phyloP scores from a whole-genome alignment of 1,140 invertebrate genomes.

The Pararge aegeria region DNA sequence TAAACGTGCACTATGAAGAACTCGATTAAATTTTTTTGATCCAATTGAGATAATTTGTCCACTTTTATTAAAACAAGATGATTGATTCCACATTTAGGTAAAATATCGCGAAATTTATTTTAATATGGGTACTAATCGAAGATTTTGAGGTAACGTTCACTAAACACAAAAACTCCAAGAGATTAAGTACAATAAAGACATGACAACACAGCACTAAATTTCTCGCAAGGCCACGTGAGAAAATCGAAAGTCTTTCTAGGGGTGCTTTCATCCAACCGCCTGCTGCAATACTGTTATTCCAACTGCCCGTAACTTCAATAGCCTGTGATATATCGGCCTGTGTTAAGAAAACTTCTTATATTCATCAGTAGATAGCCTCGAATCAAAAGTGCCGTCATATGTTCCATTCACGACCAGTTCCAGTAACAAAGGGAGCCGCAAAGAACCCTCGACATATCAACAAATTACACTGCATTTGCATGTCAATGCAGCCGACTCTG shows the following conservation, averaged over 20 bases:
- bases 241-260: constrained; percentile 45
- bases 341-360: constrained; percentile 43
- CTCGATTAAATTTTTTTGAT: not conserved
- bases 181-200: not conserved
- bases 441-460: constrained; percentile 75
- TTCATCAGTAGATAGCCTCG: constrained; percentile 52
- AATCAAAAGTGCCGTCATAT: constrained; percentile 70
- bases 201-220: constrained; percentile 16
- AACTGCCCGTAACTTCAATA: constrained; percentile 54
- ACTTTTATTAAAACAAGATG: not conserved
- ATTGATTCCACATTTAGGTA: not conserved
- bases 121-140: too few relatives aligned
- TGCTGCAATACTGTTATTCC: constrained; percentile 52
- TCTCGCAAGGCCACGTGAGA: constrained; percentile 32
- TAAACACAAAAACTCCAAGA: not conserved
- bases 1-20: not conserved
- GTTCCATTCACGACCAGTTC: constrained; percentile 70
- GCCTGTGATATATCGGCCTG: constrained; percentile 57
- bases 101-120: not conserved
- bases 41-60: not conserved
- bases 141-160: too few relatives aligned
- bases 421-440: constrained; percentile 66
- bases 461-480: constrained; percentile 76
- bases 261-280: constrained; percentile 25
- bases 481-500: constrained; percentile 56